phyloP scores from a whole-genome alignment of 2,113 vertebrate species.

The Nansenia antarctica region DNA sequence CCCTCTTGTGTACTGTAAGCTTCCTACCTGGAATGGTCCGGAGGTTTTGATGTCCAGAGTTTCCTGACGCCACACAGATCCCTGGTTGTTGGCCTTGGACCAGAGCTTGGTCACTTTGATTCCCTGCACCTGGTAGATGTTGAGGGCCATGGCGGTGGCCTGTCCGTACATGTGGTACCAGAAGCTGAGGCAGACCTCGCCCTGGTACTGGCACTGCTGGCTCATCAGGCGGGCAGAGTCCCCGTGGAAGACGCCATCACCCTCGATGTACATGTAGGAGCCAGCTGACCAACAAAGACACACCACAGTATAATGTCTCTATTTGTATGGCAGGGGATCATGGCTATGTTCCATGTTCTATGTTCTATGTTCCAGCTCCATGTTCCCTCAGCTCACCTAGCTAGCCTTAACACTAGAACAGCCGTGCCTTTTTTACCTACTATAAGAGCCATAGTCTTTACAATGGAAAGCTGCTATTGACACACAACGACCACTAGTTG shows the following conservation, averaged over 20 bases:
- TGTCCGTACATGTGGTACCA: conserved; percentile 85
- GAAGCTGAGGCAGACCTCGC: conserved; percentile 77
- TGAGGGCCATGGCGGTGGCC: conserved; percentile 66
- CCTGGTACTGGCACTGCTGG: conserved; percentile 56
- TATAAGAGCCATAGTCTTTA: too few relatives aligned
- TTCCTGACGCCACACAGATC: conserved; percentile 65
- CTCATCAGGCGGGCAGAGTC: conserved; percentile 73
- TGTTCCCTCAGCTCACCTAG: too few relatives aligned
- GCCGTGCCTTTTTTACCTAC: too few relatives aligned
- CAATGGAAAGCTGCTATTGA: too few relatives aligned
- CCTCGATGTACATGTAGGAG: conserved; percentile 80
- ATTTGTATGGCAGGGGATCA: too few relatives aligned
- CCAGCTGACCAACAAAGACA: conserved; percentile 63
- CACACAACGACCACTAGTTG: too few relatives aligned
- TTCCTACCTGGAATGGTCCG: conserved; percentile 67
- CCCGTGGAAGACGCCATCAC: conserved; percentile 39
- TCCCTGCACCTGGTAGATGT: conserved; percentile 61
- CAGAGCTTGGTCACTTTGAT: conserved; percentile 44
- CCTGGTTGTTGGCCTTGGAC: conserved; percentile 63
- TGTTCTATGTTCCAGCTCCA: too few relatives aligned
- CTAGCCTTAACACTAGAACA: too few relatives aligned
- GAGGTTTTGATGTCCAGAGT: conserved; percentile 49
- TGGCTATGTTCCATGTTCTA: too few relatives aligned
- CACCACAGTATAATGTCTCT: too few relatives aligned
- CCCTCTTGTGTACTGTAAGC: too few relatives aligned